These are phyloP conservation scores for Lerema accius DNA, from an alignment of 1,140 invertebrate species.

Conservation along the genomic window DNA sequence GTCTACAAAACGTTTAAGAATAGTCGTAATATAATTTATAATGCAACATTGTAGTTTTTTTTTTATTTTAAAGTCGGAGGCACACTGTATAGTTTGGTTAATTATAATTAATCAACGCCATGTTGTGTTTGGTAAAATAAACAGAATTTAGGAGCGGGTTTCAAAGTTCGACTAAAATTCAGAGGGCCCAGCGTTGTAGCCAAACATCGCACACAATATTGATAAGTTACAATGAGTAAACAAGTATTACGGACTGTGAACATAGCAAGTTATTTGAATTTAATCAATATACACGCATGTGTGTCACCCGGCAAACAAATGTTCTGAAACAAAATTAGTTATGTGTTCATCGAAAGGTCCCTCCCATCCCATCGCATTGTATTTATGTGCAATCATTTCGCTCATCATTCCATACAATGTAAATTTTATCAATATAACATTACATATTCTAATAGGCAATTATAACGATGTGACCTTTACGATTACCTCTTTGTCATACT, in stretches of 20 bases:
- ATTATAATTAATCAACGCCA: no score
- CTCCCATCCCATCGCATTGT: conserved; percentile 8
- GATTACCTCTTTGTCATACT: neutral
- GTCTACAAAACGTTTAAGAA: conserved; percentile 32
- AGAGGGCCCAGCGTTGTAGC: no score
- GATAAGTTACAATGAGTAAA: no score
- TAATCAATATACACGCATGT: neutral
- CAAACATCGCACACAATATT: no score
- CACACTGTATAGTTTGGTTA: no score
- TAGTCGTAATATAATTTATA: no score
- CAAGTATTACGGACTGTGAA: neutral
- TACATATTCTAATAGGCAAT: neutral
- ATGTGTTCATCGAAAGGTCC: conserved; percentile 17
- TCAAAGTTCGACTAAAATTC: no score
- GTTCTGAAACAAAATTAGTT: conserved; percentile 22
- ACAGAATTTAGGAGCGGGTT: no score
- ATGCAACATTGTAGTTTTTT: no score
- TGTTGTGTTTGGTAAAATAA: no score
- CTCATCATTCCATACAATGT: conserved; percentile 5
- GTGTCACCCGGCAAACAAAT: conserved; percentile 21
- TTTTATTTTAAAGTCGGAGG: no score
- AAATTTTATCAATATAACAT: conserved; percentile 2
- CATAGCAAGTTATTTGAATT: neutral
- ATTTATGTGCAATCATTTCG: conserved; percentile 26
- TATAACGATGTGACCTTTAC: neutral